These are phyloP conservation scores for Sebastes matsubarae DNA, from an alignment of 2,797 vertebrate genomes.

Conservation along the genomic window DNA sequence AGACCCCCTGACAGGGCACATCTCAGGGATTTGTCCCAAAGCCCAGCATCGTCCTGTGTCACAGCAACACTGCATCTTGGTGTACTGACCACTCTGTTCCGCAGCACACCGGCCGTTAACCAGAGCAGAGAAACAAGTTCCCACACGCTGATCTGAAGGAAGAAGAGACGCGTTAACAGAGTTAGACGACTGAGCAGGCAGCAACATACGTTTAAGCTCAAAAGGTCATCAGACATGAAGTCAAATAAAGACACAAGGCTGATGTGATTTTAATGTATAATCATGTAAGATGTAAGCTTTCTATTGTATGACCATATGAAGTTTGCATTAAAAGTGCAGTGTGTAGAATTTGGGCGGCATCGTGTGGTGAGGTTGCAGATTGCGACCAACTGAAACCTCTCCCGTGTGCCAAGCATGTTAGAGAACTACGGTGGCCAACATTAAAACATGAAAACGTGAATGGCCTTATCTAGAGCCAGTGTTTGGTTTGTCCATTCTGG, in stretches of 20 bases:
- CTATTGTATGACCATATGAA: background rate
- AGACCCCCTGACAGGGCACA: slow-evolving; percentile 94
- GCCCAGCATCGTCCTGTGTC: slow-evolving; percentile 97
- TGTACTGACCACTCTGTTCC: slow-evolving; percentile 90
- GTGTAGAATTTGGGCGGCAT: no score
- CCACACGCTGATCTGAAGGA: slow-evolving; percentile 90
- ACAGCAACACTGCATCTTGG: slow-evolving; percentile 95
- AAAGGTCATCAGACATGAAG: background rate
- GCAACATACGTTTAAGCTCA: background rate
- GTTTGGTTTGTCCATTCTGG: no score
- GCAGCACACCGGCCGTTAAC: slow-evolving; percentile 92
- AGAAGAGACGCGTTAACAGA: background rate
- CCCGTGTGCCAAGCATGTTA: no score
- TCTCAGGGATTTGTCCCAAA: slow-evolving; percentile 89
- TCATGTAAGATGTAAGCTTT: background rate
- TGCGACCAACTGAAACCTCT: no score
- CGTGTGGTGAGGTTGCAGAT: no score
- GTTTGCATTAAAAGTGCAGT: background rate
- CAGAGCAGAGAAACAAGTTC: slow-evolving; percentile 92
- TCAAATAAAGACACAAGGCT: background rate
- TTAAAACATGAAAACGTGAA: no score
- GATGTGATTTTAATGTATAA: background rate
- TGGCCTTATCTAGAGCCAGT: no score
- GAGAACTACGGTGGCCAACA: no score
- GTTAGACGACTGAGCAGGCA: background rate